Conservation (phyloP, 2,797 vertebrate species). For the Gouania willdenowi region DNA sequence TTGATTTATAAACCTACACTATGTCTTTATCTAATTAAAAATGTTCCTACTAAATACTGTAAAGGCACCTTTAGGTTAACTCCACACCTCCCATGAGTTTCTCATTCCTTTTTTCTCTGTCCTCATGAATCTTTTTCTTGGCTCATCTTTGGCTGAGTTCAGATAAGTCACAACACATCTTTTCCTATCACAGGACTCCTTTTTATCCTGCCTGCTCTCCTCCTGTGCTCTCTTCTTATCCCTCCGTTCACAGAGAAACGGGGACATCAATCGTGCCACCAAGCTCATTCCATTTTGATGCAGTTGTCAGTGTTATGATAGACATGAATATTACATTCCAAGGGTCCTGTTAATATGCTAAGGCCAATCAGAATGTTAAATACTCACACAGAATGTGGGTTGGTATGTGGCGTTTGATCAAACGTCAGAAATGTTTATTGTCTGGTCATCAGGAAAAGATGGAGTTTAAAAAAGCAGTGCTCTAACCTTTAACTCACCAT, state of each 20-base stretch:
- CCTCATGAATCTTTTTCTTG: no score
- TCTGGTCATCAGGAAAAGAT: conserved; percentile 43
- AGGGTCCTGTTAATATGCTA: conserved; percentile 50
- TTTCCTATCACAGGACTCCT: no score
- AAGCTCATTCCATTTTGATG: conserved; percentile 54
- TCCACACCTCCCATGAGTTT: no score
- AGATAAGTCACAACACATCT: no score
- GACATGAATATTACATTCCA: conserved; percentile 68
- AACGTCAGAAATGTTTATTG: conserved; percentile 42
- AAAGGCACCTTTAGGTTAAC: no score
- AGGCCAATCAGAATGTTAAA: conserved; percentile 60
- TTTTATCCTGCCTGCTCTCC: no score
- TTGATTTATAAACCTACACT: no score
- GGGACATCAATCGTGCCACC: conserved; percentile 22
- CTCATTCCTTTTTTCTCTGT: no score
- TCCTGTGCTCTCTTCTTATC: conserved; percentile 3
- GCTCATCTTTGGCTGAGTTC: no score
- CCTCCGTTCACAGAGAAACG: conserved; percentile 10
- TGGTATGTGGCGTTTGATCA: conserved; percentile 32
- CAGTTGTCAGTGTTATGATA: conserved; percentile 52
- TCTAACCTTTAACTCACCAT: conserved; percentile 11
- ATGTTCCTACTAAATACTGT: no score
- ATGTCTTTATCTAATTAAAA: no score
- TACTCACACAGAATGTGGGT: conserved; percentile 62
- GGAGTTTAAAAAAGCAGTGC: conserved; percentile 41